Conservation (phyloP, 2,113 vertebrate species). For the Megaleporinus macrocephalus region DNA sequence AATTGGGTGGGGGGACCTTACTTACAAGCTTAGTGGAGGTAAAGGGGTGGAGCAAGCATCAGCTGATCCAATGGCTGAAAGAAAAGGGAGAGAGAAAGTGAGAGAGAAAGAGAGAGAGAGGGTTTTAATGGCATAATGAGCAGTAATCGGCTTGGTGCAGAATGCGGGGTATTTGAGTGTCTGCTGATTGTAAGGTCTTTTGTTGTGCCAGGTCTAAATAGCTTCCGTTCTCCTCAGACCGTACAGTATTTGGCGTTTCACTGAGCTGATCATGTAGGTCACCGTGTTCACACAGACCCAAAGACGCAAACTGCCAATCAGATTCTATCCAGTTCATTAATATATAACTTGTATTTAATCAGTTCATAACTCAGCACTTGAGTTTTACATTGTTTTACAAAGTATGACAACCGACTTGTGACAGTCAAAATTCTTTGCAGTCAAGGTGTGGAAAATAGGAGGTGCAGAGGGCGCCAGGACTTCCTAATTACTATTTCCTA, state of each 20-base stretch:
- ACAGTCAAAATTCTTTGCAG: too few relatives aligned
- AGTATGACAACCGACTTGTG: too few relatives aligned
- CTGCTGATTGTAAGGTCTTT: constrained; percentile 38
- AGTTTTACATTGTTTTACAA: too few relatives aligned
- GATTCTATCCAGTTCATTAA: background rate
- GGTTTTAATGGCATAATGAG: constrained; percentile 34
- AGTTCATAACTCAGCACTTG: too few relatives aligned
- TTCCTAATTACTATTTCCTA: too few relatives aligned
- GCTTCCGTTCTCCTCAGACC: background rate
- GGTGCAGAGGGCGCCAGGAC: too few relatives aligned
- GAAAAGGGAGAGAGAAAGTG: constrained; percentile 13
- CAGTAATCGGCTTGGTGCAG: constrained; percentile 40
- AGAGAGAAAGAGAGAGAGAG: constrained; percentile 9
- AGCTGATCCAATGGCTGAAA: constrained; percentile 43
- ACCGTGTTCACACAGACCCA: background rate
- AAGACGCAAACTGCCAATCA: background rate
- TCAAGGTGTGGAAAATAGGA: too few relatives aligned
- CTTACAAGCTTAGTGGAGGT: background rate
- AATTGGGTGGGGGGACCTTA: background rate
- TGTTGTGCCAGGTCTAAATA: constrained; percentile 14
- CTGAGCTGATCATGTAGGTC: background rate
- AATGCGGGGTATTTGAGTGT: constrained; percentile 28
- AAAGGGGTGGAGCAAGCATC: constrained; percentile 34
- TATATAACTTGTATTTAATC: too few relatives aligned
- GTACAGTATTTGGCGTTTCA: background rate